Conservation (phyloP, 2,113 vertebrate genomes). For the Mesitornis unicolor region DNA sequence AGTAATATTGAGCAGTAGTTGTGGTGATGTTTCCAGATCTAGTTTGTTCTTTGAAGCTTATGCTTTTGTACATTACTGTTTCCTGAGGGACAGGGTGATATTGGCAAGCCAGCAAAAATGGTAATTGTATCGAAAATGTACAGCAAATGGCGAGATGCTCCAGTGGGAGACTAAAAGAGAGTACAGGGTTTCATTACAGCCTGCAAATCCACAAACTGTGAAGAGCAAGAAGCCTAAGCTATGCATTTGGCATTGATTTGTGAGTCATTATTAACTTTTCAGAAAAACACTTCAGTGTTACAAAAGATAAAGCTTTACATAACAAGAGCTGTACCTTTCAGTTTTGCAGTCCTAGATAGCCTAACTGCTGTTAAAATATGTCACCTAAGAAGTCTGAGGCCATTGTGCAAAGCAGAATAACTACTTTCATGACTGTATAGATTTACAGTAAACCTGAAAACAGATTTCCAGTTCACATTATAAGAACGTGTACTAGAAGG, state of each 20-base stretch:
- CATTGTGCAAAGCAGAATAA: background rate
- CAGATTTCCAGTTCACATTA: background rate
- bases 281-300: conserved; percentile 25
- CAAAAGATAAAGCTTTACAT: conserved; percentile 40
- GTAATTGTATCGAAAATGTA: conserved; percentile 46
- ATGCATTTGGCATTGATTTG: conserved; percentile 62
- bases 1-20: conserved; percentile 33
- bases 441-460: background rate
- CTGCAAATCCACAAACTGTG: conserved; percentile 33
- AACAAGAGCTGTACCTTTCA: background rate
- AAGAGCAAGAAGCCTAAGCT: background rate
- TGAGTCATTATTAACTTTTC: conserved; percentile 58
- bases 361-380: background rate
- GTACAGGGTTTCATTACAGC: conserved; percentile 58
- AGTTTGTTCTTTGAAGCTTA: conserved; percentile 62
- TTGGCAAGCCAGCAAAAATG: conserved; percentile 48
- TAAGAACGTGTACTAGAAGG: background rate
- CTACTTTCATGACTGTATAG: background rate
- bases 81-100: conserved; percentile 40
- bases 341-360: background rate
- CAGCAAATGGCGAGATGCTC: background rate
- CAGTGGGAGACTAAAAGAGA: conserved; percentile 45
- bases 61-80: conserved; percentile 32
- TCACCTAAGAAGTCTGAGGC: background rate
- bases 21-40: conserved; percentile 45